phyloP scores from a whole-genome alignment of 1,140 invertebrate genomes.

The Polypedilum pembai region DNA sequence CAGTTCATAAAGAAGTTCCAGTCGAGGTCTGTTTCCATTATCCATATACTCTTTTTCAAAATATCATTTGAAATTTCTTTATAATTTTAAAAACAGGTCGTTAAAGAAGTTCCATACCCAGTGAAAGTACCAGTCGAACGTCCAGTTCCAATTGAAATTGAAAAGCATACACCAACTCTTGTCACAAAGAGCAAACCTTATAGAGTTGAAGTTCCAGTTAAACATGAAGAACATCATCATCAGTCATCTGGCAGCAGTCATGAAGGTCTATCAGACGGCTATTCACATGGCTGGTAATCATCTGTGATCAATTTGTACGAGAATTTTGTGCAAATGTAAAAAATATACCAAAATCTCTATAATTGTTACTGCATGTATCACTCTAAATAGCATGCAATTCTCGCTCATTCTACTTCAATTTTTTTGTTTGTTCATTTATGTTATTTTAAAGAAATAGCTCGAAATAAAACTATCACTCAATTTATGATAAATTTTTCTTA shows the following conservation, averaged over 20 bases:
- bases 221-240: slow-evolving; percentile 37
- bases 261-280: neutral
- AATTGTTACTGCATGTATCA: neutral
- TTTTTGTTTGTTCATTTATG: slow-evolving; percentile 14
- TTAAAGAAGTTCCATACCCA: slow-evolving; percentile 52
- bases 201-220: slow-evolving; percentile 51
- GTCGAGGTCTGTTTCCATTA: slow-evolving; percentile 39
- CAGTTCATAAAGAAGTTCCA: slow-evolving; percentile 49
- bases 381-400: neutral
- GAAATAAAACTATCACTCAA: too few relatives aligned
- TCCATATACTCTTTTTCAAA: too few relatives aligned
- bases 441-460: neutral
- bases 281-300: neutral
- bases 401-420: neutral
- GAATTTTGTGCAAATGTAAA: slow-evolving; percentile 33
- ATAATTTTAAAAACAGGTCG: slow-evolving; percentile 39
- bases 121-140: slow-evolving; percentile 53
- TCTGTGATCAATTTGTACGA: neutral
- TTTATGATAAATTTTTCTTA: neutral
- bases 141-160: slow-evolving; percentile 51
- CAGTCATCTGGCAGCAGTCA: slow-evolving; percentile 33
- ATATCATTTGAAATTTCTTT: too few relatives aligned
- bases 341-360: slow-evolving; percentile 32
- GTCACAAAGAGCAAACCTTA: slow-evolving; percentile 52
- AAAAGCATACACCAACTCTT: slow-evolving; percentile 51